These are phyloP conservation scores for Halichoerus grypus DNA, from an alignment of 2,113 vertebrate species.

Conservation along the genomic window DNA sequence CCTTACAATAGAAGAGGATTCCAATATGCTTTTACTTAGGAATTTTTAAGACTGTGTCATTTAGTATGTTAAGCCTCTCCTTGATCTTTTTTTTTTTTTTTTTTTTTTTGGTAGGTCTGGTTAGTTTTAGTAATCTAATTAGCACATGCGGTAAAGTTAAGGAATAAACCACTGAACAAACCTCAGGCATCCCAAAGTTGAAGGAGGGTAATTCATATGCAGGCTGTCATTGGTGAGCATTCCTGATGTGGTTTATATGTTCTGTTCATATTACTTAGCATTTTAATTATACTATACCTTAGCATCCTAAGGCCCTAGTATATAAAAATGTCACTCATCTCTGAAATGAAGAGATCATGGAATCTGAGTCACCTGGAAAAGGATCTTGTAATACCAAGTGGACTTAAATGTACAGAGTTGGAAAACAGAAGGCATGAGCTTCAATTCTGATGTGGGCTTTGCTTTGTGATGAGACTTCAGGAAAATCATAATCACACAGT, in stretches of 20 bases:
- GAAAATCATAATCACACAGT: not conserved
- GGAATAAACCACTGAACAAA: slow-evolving; percentile 33
- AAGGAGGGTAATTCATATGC: slow-evolving; percentile 21
- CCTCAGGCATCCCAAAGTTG: not conserved
- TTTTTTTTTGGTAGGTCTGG: slow-evolving; percentile 20
- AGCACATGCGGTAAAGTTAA: slow-evolving; percentile 46
- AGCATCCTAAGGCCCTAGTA: not conserved
- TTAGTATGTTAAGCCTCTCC: slow-evolving; percentile 20
- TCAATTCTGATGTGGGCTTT: not conserved
- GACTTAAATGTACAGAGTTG: not conserved
- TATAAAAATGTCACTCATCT: slow-evolving; percentile 43
- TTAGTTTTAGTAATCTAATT: slow-evolving; percentile 61
- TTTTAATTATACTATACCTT: slow-evolving; percentile 31
- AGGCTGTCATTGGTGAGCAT: not conserved
- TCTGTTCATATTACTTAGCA: slow-evolving; percentile 50
- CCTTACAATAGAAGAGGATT: slow-evolving; percentile 3
- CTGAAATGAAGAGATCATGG: not conserved
- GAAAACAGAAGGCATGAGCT: not conserved
- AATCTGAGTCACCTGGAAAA: not conserved
- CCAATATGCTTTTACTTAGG: slow-evolving; percentile 36
- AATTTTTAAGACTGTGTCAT: slow-evolving; percentile 22
- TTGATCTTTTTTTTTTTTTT: not conserved
- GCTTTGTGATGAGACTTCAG: not conserved
- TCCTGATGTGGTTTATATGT: slow-evolving; percentile 39
- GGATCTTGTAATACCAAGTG: not conserved